Evolutionary conservation across 2,797 vertebrate species (phyloP), one percentile per base, ranked within the genome.

Genomic region (Sebastes vulpes): DNA sequence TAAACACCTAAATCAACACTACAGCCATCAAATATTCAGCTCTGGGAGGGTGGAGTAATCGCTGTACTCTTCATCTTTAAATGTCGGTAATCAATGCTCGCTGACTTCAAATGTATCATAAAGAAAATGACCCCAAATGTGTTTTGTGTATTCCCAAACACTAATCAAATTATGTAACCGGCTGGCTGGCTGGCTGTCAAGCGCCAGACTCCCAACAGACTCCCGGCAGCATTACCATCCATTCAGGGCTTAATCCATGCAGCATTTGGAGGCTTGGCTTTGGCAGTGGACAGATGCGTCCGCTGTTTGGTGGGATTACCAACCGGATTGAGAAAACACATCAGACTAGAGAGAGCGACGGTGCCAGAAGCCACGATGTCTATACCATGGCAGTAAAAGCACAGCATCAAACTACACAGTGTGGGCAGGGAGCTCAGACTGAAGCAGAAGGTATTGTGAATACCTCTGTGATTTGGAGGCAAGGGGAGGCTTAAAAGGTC

Each of bases 241-340:
- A 88, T 87, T 91, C 90, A 91, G 72, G 65, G 71, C 65, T 3
- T 94, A 94, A 95, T 94, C 94, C 90, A 83, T 56, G 79, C 85
- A 79, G 90, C 88, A 83, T 93, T 94, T 89, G 90, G 89, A 92
- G 84, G 77, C 84, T 89, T 86, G 91, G 90, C 86, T 81, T 80
- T 70, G 75, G 73, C 78, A 20, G 65, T 72, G 78, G 92, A 88
- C 94, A 94, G 94, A 93, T 93, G 93, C 75, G 35, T 75, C 81
- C 7, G 64, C 85, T 88, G 87, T 94, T 93, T 88, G 84, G 78
- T 83, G 84, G 92, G 93, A 95, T 95, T 95, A 94, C 77, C 67
- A 72, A 92, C 72, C 61, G 70, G 91, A 95, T 89, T 94, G 91
- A 90, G 86, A 91, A 93, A 92, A 90, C 71, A 88, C 89, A 89